phyloP scores from a whole-genome alignment of 2,113 vertebrate genomes.

The Poeciliopsis prolifica region DNA sequence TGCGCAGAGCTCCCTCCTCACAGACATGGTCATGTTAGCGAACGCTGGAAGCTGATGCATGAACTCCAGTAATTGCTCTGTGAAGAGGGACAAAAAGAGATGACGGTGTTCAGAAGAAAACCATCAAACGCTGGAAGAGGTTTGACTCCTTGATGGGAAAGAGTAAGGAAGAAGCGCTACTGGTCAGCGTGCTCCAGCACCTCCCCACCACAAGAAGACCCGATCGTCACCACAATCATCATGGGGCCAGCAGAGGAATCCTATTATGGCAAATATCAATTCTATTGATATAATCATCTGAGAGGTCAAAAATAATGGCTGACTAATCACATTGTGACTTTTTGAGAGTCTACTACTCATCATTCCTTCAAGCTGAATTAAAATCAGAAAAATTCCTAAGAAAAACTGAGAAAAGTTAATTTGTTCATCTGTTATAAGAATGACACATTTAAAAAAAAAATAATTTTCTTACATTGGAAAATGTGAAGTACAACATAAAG shows the following conservation, averaged over 20 bases:
- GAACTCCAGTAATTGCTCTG: constrained; percentile 99
- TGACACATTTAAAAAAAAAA: no score
- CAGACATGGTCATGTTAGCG: constrained; percentile 99
- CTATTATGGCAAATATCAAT: constrained; percentile 50
- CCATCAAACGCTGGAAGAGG: constrained; percentile 12
- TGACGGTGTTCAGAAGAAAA: constrained; percentile 12
- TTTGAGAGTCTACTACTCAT: not conserved
- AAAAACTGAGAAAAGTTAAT: not conserved
- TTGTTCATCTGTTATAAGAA: no score
- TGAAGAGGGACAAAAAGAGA: constrained; percentile 57
- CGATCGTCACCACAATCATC: constrained; percentile 29
- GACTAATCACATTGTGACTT: constrained; percentile 30
- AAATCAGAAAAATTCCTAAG: not conserved
- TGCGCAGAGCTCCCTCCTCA: constrained; percentile 95
- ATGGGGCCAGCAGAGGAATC: constrained; percentile 32
- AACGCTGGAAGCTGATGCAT: constrained; percentile 99
- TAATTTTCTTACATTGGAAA: no score
- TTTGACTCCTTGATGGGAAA: constrained; percentile 9
- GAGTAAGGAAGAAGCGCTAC: constrained; percentile 2
- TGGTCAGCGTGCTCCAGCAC: not conserved
- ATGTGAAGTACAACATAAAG: no score
- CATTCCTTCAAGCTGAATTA: not conserved
- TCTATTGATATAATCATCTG: constrained; percentile 27
- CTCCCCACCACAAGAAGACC: constrained; percentile 6
- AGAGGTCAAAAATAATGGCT: constrained; percentile 38